phyloP scores from a whole-genome alignment of 2,113 vertebrate genomes.

The Burhinus oedicnemus region DNA sequence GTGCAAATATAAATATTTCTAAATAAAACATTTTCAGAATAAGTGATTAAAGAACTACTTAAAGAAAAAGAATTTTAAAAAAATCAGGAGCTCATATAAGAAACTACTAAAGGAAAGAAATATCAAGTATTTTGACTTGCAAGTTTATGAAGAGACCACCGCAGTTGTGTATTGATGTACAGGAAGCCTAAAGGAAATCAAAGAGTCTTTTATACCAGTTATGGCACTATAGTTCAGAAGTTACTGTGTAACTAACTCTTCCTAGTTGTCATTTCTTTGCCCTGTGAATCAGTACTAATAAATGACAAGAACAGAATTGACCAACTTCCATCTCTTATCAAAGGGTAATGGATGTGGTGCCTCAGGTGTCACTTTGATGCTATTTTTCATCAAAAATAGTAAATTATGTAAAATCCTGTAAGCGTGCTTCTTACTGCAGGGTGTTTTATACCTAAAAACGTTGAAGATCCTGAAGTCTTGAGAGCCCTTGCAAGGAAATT shows the following conservation, averaged over 20 bases:
- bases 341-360: background rate
- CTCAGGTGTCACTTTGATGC: background rate
- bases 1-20: background rate
- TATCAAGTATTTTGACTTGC: background rate
- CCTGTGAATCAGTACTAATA: background rate
- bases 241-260: background rate
- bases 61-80: rapidly evolving
- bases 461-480: background rate
- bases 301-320: background rate
- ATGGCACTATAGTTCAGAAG: background rate
- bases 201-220: background rate
- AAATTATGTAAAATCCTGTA: background rate
- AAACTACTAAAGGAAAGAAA: background rate
- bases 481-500: background rate
- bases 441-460: background rate
- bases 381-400: background rate
- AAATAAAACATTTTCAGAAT: background rate
- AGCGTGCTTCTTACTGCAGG: background rate
- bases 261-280: background rate
- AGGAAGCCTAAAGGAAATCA: background rate
- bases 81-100: background rate
- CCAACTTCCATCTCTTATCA: conserved; percentile 1
- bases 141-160: background rate
- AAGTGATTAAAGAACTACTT: background rate
- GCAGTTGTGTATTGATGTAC: background rate